Percentiles rank a stretch among this genome's conserved stretches.
These are phyloP conservation scores for Hypselothyrea guttata DNA, from an alignment of 2,888 invertebrate species.

Conservation along the genomic window DNA sequence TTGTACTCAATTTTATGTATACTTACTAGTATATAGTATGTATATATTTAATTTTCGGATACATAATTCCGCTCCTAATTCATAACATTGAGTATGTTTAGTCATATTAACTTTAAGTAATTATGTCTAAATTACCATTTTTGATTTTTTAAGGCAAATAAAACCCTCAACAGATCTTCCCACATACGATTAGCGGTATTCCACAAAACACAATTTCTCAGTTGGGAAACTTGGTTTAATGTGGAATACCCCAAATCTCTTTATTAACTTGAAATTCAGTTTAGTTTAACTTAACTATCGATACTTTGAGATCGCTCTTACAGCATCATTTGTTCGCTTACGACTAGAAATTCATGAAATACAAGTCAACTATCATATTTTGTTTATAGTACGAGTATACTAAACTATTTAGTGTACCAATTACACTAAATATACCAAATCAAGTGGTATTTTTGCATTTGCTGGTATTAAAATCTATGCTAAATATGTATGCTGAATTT, in stretches of 20 bases:
- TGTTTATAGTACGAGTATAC: constrained; percentile 20
- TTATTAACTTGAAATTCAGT: too few species aligned
- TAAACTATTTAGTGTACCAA: constrained; percentile 17
- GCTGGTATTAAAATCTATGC: constrained; percentile 50
- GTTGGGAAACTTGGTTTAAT: too few species aligned
- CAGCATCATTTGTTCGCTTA: constrained; percentile 29
- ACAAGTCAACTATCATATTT: constrained; percentile 29
- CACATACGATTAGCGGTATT: not conserved
- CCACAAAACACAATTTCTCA: too few species aligned
- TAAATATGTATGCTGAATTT: constrained; percentile 42
- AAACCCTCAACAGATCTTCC: constrained; percentile 38
- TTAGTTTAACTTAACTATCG: too few species aligned
- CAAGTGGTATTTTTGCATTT: constrained; percentile 19
- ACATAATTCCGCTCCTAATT: constrained; percentile 22
- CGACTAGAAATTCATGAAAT: constrained; percentile 62
- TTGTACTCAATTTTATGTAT: constrained; percentile 27
- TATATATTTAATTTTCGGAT: constrained; percentile 5
- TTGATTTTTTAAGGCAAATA: constrained; percentile 51
- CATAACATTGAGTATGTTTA: constrained; percentile 30
- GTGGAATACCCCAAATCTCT: too few species aligned
- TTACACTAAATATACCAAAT: constrained; percentile 42
- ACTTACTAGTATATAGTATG: too few species aligned
- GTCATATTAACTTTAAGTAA: constrained; percentile 31
- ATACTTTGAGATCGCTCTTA: too few species aligned
- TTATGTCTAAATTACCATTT: constrained; percentile 34